Conservation (phyloP, 1,140 invertebrate genomes). For the Eupristina koningsbergeri region DNA sequence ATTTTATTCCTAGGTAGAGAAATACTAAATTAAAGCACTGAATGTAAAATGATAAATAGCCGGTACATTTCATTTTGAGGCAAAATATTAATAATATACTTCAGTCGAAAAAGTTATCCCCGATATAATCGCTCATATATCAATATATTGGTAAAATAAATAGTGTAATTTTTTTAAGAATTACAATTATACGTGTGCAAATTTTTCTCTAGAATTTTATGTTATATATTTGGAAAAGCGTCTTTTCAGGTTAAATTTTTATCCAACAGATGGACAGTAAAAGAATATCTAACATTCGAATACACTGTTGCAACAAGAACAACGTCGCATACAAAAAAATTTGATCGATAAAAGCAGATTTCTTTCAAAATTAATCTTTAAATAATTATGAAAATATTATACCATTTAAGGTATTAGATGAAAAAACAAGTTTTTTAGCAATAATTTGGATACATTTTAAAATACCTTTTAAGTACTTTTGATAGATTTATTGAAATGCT, state of each 20-base stretch:
- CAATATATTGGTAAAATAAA: not conserved
- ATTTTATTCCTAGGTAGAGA: slow-evolving; percentile 32
- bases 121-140: not conserved
- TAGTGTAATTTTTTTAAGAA: slow-evolving; percentile 38
- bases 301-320: not conserved
- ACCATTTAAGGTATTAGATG: too few relatives aligned
- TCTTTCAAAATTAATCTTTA: too few relatives aligned
- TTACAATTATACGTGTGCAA: slow-evolving; percentile 29
- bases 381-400: too few relatives aligned
- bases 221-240: slow-evolving; percentile 13
- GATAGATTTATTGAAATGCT: not conserved
- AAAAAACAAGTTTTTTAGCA: too few relatives aligned
- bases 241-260: slow-evolving; percentile 23
- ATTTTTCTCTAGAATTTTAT: not conserved
- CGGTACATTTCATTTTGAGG: slow-evolving; percentile 31
- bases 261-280: slow-evolving; percentile 24
- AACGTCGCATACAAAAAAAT: too few relatives aligned
- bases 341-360: not conserved
- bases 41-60: slow-evolving; percentile 25
- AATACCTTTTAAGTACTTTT: too few relatives aligned
- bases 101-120: not conserved
- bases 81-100: slow-evolving; percentile 12
- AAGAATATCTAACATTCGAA: not conserved
- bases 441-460: too few relatives aligned
- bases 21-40: slow-evolving; percentile 25